Conservation (phyloP, 2,797 vertebrate genomes). For the Schizothorax lantsangensis region DNA sequence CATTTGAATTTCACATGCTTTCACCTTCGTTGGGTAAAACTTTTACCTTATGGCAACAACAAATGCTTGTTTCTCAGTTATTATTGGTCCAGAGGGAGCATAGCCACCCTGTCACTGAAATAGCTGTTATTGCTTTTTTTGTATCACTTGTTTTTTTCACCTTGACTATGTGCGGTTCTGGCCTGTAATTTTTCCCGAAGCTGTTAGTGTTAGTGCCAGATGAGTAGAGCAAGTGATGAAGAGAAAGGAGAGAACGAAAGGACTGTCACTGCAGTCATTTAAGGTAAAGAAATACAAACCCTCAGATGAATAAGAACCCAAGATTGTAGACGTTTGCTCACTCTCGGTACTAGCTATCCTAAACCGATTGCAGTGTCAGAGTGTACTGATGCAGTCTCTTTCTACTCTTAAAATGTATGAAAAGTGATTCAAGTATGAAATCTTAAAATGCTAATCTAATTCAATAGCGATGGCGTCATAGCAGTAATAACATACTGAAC, state of each 20-base stretch:
- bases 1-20: conserved; percentile 74
- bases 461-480: not conserved
- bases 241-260: conserved; percentile 39
- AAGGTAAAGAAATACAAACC: conserved; percentile 14
- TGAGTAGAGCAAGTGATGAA: conserved; percentile 71
- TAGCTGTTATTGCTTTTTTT: conserved; percentile 81
- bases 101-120: conserved; percentile 78
- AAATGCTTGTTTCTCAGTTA: conserved; percentile 79
- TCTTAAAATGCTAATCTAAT: not conserved
- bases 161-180: conserved; percentile 73
- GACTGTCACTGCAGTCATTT: not conserved
- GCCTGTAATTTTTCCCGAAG: conserved; percentile 83
- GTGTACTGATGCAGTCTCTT: too few relatives aligned
- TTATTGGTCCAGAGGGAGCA: conserved; percentile 75
- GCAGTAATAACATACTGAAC: not conserved
- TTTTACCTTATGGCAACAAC: conserved; percentile 78
- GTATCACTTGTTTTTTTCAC: conserved; percentile 77
- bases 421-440: too few relatives aligned
- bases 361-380: not conserved
- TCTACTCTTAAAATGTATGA: not conserved
- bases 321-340: not conserved
- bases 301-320: not conserved
- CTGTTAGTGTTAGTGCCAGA: conserved; percentile 85
- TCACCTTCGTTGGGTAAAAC: conserved; percentile 78
- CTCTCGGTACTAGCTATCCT: not conserved